phyloP scores from a whole-genome alignment of 2,113 vertebrate species.

The Gnathonemus echidnorhynchus region DNA sequence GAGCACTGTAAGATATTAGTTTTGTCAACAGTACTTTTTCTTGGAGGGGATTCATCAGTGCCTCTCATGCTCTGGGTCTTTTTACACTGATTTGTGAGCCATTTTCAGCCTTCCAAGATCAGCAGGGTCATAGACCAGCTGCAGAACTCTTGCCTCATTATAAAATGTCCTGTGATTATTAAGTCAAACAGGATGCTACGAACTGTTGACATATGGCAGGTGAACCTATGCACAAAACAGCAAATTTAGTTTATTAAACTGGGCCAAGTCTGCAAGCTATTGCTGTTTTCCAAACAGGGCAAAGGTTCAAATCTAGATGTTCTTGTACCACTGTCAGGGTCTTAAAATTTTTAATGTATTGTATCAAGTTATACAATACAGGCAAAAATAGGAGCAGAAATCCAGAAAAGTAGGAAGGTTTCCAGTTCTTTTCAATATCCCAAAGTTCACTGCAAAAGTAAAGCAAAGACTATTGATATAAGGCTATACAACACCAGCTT shows the following conservation, averaged over 20 bases:
- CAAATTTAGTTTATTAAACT: neutral
- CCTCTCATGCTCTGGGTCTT: neutral
- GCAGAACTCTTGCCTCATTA: neutral
- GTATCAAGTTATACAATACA: neutral
- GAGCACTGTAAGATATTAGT: neutral
- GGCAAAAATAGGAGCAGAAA: neutral
- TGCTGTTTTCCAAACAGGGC: neutral
- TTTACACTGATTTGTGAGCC: neutral
- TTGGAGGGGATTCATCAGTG: neutral
- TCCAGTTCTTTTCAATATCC: neutral
- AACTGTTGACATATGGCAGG: neutral
- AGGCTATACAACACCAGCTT: neutral
- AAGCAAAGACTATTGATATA: neutral
- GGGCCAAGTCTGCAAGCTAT: neutral
- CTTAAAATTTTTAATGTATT: neutral
- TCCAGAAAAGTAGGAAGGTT: neutral
- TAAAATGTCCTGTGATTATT: neutral
- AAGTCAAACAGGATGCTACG: neutral
- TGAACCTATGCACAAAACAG: neutral
- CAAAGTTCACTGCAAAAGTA: neutral
- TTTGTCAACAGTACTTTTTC: neutral
- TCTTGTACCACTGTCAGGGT: neutral
- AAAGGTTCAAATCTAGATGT: neutral
- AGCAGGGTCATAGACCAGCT: neutral
- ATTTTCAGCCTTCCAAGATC: neutral